Base-by-base conservation (phyloP, 2,888 invertebrate species). In the Hyppa rectilinea region DNA sequence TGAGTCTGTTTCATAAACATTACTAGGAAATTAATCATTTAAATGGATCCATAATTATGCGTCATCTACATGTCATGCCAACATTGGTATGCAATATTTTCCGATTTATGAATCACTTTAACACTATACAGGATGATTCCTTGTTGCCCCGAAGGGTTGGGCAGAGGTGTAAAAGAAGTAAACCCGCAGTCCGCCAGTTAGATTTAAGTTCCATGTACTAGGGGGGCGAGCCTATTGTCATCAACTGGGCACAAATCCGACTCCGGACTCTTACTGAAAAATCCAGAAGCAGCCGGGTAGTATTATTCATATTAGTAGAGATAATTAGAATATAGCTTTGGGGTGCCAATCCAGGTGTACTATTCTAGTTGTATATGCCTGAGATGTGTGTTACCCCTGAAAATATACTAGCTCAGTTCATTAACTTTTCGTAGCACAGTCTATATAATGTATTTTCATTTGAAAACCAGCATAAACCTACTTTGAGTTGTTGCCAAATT, bases 1-100 rank as follows among this genome's bases (percentile, higher is more conserved):
- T 45, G 40, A 40, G 20, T 52, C 49, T 64, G 63, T 79, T 72
- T 81, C 78, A 63, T 64, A 64, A 29, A 58, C 72, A 72, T 81
- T 71, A 77, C 78, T 53, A 49, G 78, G 78, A 79, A 79, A 64
- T 81, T 56, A 63, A 78, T 79, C 45, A 72, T 64, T 66, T 72
- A 23, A 61, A 81, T 67, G 26, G n/a, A 56, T 47, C 29, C 47
- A 53, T 61, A 65, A 76, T 72, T 69, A 60, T 78, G 63, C 81
- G 81, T 81, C 78, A 83, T 71, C 62, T 38, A 56, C 31, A 45
- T 34, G 40, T 49, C 14, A 65, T 68, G 63, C 40, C 40, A 29
- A 40, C 49, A 73, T 64, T 49, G 56, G 60, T 45, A 69, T 68
- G 67, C 65, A 71, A 36, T 29, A 55, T 74, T 77, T 78, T 83